These are phyloP conservation scores for Boulengeromyrus knoepffleri DNA, from an alignment of 2,113 vertebrate genomes.

Conservation along the genomic window DNA sequence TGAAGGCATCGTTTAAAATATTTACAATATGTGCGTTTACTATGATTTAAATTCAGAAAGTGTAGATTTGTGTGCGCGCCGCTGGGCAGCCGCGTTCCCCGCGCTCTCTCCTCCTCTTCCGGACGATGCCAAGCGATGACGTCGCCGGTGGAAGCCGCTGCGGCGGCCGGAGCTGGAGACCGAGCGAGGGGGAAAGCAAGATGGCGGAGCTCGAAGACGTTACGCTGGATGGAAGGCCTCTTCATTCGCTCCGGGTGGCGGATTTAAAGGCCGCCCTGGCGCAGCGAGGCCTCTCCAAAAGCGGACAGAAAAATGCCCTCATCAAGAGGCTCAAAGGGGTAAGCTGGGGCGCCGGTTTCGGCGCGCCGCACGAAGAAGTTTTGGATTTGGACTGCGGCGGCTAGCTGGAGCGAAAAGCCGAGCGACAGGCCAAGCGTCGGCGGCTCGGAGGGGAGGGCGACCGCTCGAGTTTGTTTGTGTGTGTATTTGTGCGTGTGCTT, in stretches of 20 bases:
- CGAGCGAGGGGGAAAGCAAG: slow-evolving; percentile 66
- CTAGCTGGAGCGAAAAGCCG: slow-evolving; percentile 29
- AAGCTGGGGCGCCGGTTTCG: slow-evolving; percentile 44
- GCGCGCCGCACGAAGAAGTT: background rate
- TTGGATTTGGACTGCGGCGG: slow-evolving; percentile 12
- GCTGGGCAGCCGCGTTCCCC: background rate
- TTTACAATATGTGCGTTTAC: background rate
- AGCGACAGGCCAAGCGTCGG: slow-evolving; percentile 51
- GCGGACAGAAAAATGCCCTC: slow-evolving; percentile 82
- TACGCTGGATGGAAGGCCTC: slow-evolving; percentile 89
- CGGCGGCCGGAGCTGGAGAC: slow-evolving; percentile 42
- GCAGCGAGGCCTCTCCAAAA: slow-evolving; percentile 80
- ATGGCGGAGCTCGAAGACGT: slow-evolving; percentile 97
- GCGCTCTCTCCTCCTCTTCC: slow-evolving; percentile 22
- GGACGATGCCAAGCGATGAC: slow-evolving; percentile 29
- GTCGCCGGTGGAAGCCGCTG: slow-evolving; percentile 48
- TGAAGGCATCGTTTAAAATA: background rate
- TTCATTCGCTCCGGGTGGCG: slow-evolving; percentile 83
- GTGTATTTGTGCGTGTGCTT: slow-evolving; percentile 8
- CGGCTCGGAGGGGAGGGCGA: slow-evolving; percentile 44
- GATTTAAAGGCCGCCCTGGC: slow-evolving; percentile 83
- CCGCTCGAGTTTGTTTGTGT: slow-evolving; percentile 29
- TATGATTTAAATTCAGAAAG: background rate
- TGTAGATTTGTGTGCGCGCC: background rate
- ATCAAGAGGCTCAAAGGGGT: slow-evolving; percentile 89